A percentile compares a stretch with the other conserved stretches of the same genome.
Conservation (phyloP, 2,113 vertebrate genomes). For the Scalopus aquaticus region DNA sequence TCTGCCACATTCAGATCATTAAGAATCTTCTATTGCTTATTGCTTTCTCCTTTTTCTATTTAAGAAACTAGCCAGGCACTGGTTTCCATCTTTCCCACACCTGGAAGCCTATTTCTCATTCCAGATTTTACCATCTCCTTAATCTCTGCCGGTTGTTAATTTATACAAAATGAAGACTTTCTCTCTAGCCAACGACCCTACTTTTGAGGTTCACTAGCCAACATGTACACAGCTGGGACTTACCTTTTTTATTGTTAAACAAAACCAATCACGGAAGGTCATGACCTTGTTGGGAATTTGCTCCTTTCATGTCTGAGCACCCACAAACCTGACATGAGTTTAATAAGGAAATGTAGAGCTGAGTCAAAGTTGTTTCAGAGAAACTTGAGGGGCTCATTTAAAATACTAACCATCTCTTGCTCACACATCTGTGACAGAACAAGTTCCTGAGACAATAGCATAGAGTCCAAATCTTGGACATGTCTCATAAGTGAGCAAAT, state of each 20-base stretch:
- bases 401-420: conserved; percentile 9
- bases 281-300: conserved; percentile 39
- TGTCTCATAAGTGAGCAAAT: not conserved
- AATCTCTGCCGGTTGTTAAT: not conserved
- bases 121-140: not conserved
- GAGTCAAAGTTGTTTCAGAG: not conserved
- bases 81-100: not conserved
- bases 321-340: not conserved
- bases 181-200: not conserved
- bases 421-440: conserved; percentile 10
- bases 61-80: not conserved
- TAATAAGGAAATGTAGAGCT: conserved; percentile 50
- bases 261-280: conserved; percentile 14
- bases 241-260: conserved; percentile 25
- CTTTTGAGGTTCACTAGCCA: conserved; percentile 33
- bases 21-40: conserved; percentile 41
- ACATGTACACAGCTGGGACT: not conserved
- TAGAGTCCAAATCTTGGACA: not conserved
- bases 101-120: not conserved
- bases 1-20: conserved; percentile 44
- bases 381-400: conserved; percentile 13
- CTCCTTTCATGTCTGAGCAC: conserved; percentile 21
- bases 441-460: not conserved
- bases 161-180: conserved; percentile 34
- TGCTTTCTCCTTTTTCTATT: conserved; percentile 24